Evolutionary conservation across 2,888 invertebrate genomes (phyloP).

Genomic region (Cryptus armator): DNA sequence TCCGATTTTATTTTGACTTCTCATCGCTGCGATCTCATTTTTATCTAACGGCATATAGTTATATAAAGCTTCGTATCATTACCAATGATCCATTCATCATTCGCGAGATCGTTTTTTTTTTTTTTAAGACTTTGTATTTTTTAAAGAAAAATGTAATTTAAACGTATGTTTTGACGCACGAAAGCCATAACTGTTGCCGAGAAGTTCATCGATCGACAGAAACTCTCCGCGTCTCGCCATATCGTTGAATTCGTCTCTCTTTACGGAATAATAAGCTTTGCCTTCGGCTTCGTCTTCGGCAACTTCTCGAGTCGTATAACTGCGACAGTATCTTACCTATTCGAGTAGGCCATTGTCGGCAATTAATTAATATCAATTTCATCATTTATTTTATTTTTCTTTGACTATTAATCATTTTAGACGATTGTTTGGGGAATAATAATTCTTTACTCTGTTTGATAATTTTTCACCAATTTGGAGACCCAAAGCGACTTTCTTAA

Average conservation of each 20-base stretch:
- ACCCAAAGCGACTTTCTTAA: conserved; percentile 80
- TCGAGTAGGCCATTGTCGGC: not conserved
- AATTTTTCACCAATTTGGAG: conserved; percentile 75
- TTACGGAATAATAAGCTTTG: conserved; percentile 80
- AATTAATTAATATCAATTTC: not conserved
- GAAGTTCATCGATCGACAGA: conserved; percentile 82
- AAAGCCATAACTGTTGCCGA: conserved; percentile 84
- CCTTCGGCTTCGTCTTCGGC: conserved; percentile 77
- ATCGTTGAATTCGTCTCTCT: conserved; percentile 80
- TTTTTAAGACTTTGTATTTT: not conserved
- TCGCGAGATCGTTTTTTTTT: not conserved
- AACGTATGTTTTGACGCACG: conserved; percentile 76
- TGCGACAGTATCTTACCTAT: conserved; percentile 80
- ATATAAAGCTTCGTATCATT: not conserved
- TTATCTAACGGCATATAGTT: conserved; percentile 74
- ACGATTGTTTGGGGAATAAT: not conserved
- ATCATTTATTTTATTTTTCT: too few species aligned
- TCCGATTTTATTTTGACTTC: conserved; percentile 79
- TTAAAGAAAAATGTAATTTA: conserved; percentile 13
- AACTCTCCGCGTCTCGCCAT: conserved; percentile 84
- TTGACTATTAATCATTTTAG: not conserved
- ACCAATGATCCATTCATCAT: not conserved
- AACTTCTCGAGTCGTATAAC: conserved; percentile 83
- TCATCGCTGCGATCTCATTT: conserved; percentile 80
- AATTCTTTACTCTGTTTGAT: conserved; percentile 71